These are phyloP conservation scores for Dinomys branickii DNA, from an alignment of 2,113 vertebrate species.

Conservation along the genomic window DNA sequence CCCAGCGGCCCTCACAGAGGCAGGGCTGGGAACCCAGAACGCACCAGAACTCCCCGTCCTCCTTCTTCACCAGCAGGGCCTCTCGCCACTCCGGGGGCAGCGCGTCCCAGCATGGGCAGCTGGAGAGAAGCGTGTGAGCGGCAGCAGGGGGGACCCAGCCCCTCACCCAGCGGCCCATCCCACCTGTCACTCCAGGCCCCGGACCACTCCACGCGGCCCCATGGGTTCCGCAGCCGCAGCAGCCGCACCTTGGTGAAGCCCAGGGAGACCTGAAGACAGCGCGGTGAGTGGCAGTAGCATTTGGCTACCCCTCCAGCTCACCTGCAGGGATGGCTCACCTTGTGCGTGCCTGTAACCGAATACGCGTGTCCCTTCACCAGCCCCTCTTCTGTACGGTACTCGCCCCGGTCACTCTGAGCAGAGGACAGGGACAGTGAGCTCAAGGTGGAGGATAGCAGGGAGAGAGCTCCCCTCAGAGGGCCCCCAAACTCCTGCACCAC, in stretches of 20 bases:
- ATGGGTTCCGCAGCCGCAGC: slow-evolving; percentile 79
- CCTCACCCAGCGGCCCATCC: not conserved
- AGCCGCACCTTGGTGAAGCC: slow-evolving; percentile 72
- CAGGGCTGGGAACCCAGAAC: not conserved
- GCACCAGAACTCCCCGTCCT: slow-evolving; percentile 80
- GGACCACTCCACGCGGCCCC: slow-evolving; percentile 82
- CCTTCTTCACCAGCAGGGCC: slow-evolving; percentile 73
- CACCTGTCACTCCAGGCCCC: slow-evolving; percentile 81
- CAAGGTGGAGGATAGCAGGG: accelerated
- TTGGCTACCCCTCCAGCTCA: not conserved
- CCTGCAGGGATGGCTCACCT: slow-evolving; percentile 55
- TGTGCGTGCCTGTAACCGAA: slow-evolving; percentile 71
- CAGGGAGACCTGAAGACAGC: slow-evolving; percentile 44
- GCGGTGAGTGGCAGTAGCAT: accelerated
- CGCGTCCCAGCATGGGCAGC: slow-evolving; percentile 64
- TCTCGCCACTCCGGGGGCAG: slow-evolving; percentile 67
- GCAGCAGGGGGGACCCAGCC: accelerated
- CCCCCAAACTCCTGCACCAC: not conserved
- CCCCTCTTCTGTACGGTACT: slow-evolving; percentile 77
- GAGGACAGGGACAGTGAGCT: not conserved
- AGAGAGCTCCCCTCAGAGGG: not conserved
- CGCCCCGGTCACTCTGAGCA: slow-evolving; percentile 67
- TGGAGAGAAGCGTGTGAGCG: slow-evolving; percentile 7
- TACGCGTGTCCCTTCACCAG: slow-evolving; percentile 82
- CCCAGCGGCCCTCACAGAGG: accelerated